Evolutionary conservation across 2,888 invertebrate species (phyloP), one percentile per base, ranked within the genome.

Genomic region (Leptodirus hochenwartii): DNA sequence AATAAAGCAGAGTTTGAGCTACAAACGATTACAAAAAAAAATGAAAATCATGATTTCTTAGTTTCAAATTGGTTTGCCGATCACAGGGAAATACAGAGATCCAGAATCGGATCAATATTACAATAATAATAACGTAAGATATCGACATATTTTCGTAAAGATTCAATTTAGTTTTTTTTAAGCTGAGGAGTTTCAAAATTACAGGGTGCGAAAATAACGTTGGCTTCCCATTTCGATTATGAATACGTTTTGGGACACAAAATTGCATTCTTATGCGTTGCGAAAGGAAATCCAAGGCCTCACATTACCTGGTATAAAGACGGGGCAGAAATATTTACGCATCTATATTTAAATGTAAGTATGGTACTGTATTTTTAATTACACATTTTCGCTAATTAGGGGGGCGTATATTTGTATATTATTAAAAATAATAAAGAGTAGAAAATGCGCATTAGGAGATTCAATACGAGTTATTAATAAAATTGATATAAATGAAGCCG

Each of bases 271-370:
- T 61, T 91, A 34, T 93, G 91, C 53, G 78, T 82, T 25, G 91
- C 91, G 1, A 74, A 77, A 47, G 91, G 91, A 2, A 72, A 74
- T 39, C 91, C 91, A 1, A 61, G 87, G 25, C 91, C 91, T 0
- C 81, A 84, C 40, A 85, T 91, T 38, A 91, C 88, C 12, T 93
- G 91, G 91, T 87, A 82, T 53, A 93, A 91, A 53, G 90, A 91
- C 51, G 90, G 88, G 16, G 76, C 80, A 10, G 91, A 93, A 58
- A 78, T 91, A 48, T 87, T 84, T 46, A 74, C 80, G 15, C 88
- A 88, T 60, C 69, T 77, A 32, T 85, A 85, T 52, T 61, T 87
- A 47, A 84, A 88, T 50, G 88, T 84, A 54, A 64, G 72, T 65
- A 40, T 4, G 5, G 4, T 15, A 6, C 16, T 12, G 10, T 16